These are phyloP conservation scores for Heliconius himera DNA, from an alignment of 1,140 invertebrate species.

Conservation along the genomic window DNA sequence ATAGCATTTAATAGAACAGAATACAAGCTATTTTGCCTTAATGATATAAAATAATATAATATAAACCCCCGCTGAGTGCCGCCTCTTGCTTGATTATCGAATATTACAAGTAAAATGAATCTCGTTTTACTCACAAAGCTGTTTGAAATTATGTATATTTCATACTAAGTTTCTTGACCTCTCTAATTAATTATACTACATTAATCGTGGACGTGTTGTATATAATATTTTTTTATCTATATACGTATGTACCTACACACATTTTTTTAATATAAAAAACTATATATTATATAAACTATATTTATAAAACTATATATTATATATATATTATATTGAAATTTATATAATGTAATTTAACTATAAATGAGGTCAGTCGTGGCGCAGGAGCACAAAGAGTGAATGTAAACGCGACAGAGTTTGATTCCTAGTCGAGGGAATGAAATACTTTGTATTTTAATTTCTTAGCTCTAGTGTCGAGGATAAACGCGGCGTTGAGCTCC, in stretches of 20 bases:
- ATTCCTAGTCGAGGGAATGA: too few relatives aligned
- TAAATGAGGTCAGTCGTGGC: too few relatives aligned
- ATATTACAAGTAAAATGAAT: slow-evolving; percentile 34
- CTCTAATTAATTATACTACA: slow-evolving; percentile 66
- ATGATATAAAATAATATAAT: not conserved
- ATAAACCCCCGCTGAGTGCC: slow-evolving; percentile 18
- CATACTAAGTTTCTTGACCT: slow-evolving; percentile 68
- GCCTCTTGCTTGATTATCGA: slow-evolving; percentile 13
- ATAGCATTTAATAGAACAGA: slow-evolving; percentile 6
- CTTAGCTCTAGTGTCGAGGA: too few relatives aligned
- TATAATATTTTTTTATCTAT: not conserved
- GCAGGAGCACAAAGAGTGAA: too few relatives aligned
- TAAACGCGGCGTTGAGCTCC: too few relatives aligned
- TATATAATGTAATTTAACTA: too few relatives aligned
- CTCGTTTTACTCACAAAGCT: slow-evolving; percentile 37
- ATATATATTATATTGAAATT: too few relatives aligned
- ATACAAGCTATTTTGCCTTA: slow-evolving; percentile 12
- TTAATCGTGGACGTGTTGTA: slow-evolving; percentile 11
- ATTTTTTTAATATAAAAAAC: not conserved
- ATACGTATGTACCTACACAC: not conserved
- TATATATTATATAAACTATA: too few relatives aligned
- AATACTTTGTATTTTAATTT: too few relatives aligned
- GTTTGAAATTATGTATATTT: slow-evolving; percentile 34
- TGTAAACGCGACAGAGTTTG: too few relatives aligned
- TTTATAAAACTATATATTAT: too few relatives aligned